Base-by-base conservation (phyloP, 2,113 vertebrate genomes). In the Shinisaurus crocodilurus region DNA sequence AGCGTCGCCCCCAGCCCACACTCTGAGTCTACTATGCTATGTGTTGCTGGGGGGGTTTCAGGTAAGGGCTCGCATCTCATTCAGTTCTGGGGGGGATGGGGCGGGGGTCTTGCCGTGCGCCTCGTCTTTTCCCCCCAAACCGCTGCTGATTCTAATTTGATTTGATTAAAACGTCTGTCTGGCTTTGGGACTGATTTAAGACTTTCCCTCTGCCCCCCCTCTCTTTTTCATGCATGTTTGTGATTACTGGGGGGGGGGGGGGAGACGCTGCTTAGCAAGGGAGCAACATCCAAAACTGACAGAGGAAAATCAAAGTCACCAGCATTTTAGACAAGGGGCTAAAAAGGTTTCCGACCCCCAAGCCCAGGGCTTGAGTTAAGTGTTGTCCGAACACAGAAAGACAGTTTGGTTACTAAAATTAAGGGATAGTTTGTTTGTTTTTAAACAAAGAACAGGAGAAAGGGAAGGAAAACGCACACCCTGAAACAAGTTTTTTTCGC, bases 171-270 rank as follows among this genome's bases (percentile, higher is more conserved):
- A 92, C 83, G 93, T 95, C 95, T 92, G 95, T 89, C 94, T 95
- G 93, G 93, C 92, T 95, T 95, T 85, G 94, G 94, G 94, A 95
- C 92, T 95, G 95, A 96, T 95, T 96, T 95, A 95, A 95, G 94
- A 90, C 94, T 95, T 94, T 91, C 93, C 93, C 91, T 85, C 8
- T 54, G 20, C 82, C 88, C 86, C 90, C 91, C 91, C 89, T 0
- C 80, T 94, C 93, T 95, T 96, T 96, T 95, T 94, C 95, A 95
- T 95, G 96, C 94, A 96, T 96, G 96, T 96, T 95, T 96, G 96
- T 96, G 96, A 96, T 96, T 96, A 96, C 89, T 88, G 16, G 23
- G 80, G 48, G 8, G 48, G 20, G 29, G 32, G 23, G 48, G 45
- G 23, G 65, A 65, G 82, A 90, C 81, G 88, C 94, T 85, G 92